phyloP scores from a whole-genome alignment of 2,888 invertebrate genomes.

The Drosophila dives region DNA sequence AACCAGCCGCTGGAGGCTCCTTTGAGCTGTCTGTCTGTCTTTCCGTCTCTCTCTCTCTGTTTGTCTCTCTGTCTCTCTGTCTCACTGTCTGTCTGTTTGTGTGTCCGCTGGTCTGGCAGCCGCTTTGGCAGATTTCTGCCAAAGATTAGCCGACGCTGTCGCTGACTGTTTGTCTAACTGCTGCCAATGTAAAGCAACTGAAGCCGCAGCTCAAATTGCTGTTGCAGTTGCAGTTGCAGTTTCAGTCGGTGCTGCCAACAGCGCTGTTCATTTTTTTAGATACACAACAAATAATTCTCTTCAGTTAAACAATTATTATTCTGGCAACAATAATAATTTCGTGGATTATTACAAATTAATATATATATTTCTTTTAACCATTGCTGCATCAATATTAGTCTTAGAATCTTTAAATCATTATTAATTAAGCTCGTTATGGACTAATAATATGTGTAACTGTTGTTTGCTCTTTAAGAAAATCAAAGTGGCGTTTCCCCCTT shows the following conservation, averaged over 20 bases:
- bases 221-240: slow-evolving; percentile 7
- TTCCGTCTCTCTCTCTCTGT: slow-evolving; percentile 24
- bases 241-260: slow-evolving; percentile 17
- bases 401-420: too few relatives aligned
- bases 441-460: neutral
- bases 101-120: slow-evolving; percentile 34
- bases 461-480: neutral
- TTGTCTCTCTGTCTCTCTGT: slow-evolving; percentile 22
- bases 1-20: slow-evolving; percentile 25
- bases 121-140: slow-evolving; percentile 60
- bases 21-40: slow-evolving; percentile 50
- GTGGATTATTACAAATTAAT: neutral
- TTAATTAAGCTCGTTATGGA: too few relatives aligned
- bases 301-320: neutral
- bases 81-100: slow-evolving; percentile 13
- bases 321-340: neutral
- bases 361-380: neutral
- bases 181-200: slow-evolving; percentile 24
- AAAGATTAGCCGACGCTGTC: slow-evolving; percentile 62
- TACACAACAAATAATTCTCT: neutral
- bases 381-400: neutral
- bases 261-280: neutral
- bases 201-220: slow-evolving; percentile 9
- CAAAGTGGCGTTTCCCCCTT: neutral
- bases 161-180: slow-evolving; percentile 64